Percentiles rank a stretch among this genome's conserved stretches.
phyloP scores from a whole-genome alignment of 2,888 invertebrate species.

The Acronicta psi region DNA sequence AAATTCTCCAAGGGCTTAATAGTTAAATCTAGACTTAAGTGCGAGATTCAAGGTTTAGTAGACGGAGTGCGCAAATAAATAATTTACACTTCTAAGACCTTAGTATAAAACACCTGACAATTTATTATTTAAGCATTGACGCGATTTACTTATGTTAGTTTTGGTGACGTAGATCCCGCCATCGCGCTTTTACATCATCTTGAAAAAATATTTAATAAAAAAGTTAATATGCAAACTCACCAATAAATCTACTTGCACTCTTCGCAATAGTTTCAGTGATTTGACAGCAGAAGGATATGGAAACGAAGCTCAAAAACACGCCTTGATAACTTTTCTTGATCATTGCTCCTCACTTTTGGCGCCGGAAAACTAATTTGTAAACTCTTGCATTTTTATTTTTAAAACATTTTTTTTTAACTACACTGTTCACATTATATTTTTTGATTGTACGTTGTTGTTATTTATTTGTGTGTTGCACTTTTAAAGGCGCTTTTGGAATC shows the following conservation, averaged over 20 bases:
- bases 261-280: slow-evolving; percentile 85
- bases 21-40: slow-evolving; percentile 49
- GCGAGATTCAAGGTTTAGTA: slow-evolving; percentile 47
- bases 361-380: slow-evolving; percentile 53
- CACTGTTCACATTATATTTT: slow-evolving; percentile 53
- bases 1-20: slow-evolving; percentile 38
- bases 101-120: slow-evolving; percentile 47
- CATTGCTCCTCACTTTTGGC: slow-evolving; percentile 71
- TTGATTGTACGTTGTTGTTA: slow-evolving; percentile 21
- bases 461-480: slow-evolving; percentile 38
- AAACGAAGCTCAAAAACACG: slow-evolving; percentile 83
- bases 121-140: slow-evolving; percentile 52
- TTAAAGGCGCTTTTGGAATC: slow-evolving; percentile 56
- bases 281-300: slow-evolving; percentile 86
- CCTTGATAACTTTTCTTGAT: slow-evolving; percentile 85
- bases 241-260: slow-evolving; percentile 84
- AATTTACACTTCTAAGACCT: slow-evolving; percentile 49
- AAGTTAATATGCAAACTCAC: slow-evolving; percentile 65
- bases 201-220: slow-evolving; percentile 14
- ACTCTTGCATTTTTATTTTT: slow-evolving; percentile 56
- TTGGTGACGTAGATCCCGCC: slow-evolving; percentile 35
- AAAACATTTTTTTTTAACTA: slow-evolving; percentile 27
- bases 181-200: slow-evolving; percentile 24
- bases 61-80: slow-evolving; percentile 49
- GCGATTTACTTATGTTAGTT: slow-evolving; percentile 48